Conservation (phyloP, 2,797 vertebrate genomes). For the Paramormyrops hopkinsi region DNA sequence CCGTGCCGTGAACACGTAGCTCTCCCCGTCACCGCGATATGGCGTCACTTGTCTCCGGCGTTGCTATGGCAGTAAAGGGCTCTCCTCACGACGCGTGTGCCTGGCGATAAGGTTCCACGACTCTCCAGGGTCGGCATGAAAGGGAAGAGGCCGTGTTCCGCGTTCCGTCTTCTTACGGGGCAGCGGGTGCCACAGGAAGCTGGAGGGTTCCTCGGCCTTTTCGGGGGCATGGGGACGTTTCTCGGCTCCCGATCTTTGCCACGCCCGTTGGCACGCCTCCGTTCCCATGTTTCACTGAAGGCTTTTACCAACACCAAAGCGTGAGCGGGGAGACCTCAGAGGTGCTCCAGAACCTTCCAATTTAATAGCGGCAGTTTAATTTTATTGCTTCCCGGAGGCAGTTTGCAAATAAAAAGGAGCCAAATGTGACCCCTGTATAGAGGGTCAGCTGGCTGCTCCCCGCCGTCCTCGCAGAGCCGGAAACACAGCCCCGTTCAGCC, state of each 20-base stretch:
- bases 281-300: neutral
- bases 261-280: neutral
- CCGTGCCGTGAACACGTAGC: neutral
- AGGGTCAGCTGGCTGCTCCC: neutral
- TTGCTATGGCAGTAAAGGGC: neutral
- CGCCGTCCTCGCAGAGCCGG: neutral
- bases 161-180: neutral
- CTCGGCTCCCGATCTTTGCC: neutral
- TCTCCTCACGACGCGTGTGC: neutral
- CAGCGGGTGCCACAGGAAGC: neutral
- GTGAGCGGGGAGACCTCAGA: neutral
- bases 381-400: neutral
- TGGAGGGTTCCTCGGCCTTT: neutral
- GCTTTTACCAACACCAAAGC: neutral
- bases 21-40: neutral
- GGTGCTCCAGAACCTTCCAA: neutral
- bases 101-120: neutral
- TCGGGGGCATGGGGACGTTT: neutral
- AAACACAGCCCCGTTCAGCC: neutral
- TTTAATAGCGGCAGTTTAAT: conserved; percentile 4
- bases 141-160: neutral
- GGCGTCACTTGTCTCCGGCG: neutral
- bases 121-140: neutral
- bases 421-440: neutral
- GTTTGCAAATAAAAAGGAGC: conserved; percentile 2